Evolutionary conservation across 2,888 invertebrate species (phyloP).

Genomic region (Microplitis deprimator): DNA sequence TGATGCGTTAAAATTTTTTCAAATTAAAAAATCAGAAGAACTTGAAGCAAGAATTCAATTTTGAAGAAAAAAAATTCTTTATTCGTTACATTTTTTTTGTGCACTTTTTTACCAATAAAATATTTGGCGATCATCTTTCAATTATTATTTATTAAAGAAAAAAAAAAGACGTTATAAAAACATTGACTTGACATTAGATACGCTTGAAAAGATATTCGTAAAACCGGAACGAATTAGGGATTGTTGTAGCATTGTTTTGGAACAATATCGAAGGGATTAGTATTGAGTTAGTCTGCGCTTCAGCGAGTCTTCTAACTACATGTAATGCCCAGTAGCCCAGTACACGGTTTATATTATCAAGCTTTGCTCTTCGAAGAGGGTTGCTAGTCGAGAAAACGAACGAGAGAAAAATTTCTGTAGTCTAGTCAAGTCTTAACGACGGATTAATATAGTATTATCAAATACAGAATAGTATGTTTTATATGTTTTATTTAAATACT

Average conservation of each 20-base stretch:
- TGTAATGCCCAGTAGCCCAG: constrained; percentile 29
- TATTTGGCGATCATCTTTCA: neutral
- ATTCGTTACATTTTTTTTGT: neutral
- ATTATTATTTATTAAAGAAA: constrained; percentile 15
- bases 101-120: neutral
- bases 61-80: too few relatives aligned
- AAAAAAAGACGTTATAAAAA: constrained; percentile 32
- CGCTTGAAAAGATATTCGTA: constrained; percentile 41
- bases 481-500: neutral
- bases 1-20: too few relatives aligned
- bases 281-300: constrained; percentile 37
- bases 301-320: constrained; percentile 33
- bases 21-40: too few relatives aligned
- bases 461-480: constrained; percentile 18
- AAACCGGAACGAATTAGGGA: constrained; percentile 57
- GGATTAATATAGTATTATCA: constrained; percentile 43
- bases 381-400: constrained; percentile 40
- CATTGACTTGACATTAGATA: constrained; percentile 39
- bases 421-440: constrained; percentile 43
- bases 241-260: constrained; percentile 57
- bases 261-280: constrained; percentile 64
- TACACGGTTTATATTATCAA: constrained; percentile 22
- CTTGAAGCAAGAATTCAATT: too few relatives aligned
- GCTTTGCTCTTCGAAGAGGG: constrained; percentile 27
- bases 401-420: constrained; percentile 33